phyloP scores from a whole-genome alignment of 2,113 vertebrate genomes.

The Melanotaenia duboulayi region DNA sequence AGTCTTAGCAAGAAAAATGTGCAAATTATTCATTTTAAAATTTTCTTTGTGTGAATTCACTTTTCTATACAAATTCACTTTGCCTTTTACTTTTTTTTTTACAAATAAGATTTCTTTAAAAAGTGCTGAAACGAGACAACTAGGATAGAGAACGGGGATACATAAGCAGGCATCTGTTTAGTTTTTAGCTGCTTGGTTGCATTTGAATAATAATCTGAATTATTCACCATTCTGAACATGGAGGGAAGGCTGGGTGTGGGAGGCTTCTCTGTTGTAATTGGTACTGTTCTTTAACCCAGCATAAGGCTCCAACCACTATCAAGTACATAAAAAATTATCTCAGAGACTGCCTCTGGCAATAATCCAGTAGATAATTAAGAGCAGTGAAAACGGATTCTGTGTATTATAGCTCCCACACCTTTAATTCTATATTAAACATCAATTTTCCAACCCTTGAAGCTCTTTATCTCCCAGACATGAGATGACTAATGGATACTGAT shows the following conservation, averaged over 20 bases:
- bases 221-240: slow-evolving; percentile 27
- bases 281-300: slow-evolving; percentile 36
- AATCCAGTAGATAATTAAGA: slow-evolving; percentile 54
- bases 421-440: slow-evolving; percentile 36
- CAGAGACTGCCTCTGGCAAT: slow-evolving; percentile 22
- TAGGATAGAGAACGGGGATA: not conserved
- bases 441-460: slow-evolving; percentile 7
- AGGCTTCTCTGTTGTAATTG: slow-evolving; percentile 43
- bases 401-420: slow-evolving; percentile 45
- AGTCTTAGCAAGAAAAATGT: not conserved
- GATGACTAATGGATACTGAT: slow-evolving; percentile 18
- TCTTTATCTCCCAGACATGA: slow-evolving; percentile 12
- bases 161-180: not conserved
- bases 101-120: not conserved
- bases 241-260: not conserved
- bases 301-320: slow-evolving; percentile 25
- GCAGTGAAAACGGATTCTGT: slow-evolving; percentile 43
- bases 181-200: slow-evolving; percentile 34
- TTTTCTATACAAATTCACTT: not conserved
- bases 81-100: too few relatives aligned
- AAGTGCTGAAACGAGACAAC: not conserved
- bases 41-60: not conserved
- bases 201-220: slow-evolving; percentile 50
- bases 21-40: not conserved
- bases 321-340: slow-evolving; percentile 41